Conservation (phyloP, 2,888 invertebrate species). For the Andrena flavipes region DNA sequence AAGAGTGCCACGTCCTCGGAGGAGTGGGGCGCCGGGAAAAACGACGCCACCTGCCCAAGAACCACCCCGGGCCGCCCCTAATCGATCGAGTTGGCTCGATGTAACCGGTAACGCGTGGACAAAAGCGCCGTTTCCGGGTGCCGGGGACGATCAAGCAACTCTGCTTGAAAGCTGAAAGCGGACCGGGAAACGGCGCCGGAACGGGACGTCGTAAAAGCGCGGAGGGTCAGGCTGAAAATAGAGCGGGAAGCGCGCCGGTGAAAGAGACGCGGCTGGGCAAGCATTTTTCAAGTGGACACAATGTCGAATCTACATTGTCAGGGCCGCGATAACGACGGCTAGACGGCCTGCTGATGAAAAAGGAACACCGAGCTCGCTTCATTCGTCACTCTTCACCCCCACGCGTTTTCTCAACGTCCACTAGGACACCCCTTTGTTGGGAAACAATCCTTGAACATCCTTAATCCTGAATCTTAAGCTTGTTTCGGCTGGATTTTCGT, state of each 20-base stretch:
- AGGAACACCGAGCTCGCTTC: slow-evolving; percentile 65
- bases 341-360: slow-evolving; percentile 51
- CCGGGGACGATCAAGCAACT: slow-evolving; percentile 45
- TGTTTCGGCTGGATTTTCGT: background rate
- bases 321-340: slow-evolving; percentile 44
- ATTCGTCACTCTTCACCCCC: slow-evolving; percentile 73
- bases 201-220: slow-evolving; percentile 19
- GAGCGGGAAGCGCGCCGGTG: slow-evolving; percentile 58
- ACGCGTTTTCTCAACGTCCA: slow-evolving; percentile 73
- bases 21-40: slow-evolving; percentile 68
- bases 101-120: slow-evolving; percentile 71
- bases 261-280: slow-evolving; percentile 44
- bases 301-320: slow-evolving; percentile 77
- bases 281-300: slow-evolving; percentile 72
- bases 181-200: slow-evolving; percentile 36
- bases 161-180: slow-evolving; percentile 36
- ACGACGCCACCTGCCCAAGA: slow-evolving; percentile 70
- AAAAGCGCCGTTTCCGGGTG: slow-evolving; percentile 70
- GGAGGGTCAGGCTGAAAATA: slow-evolving; percentile 51
- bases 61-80: slow-evolving; percentile 60
- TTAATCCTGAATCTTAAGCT: slow-evolving; percentile 53
- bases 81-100: slow-evolving; percentile 69
- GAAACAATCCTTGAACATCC: slow-evolving; percentile 61
- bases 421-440: slow-evolving; percentile 33
- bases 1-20: slow-evolving; percentile 45